Base-by-base conservation (phyloP, 2,113 vertebrate species). In the Indicator maculatus region DNA sequence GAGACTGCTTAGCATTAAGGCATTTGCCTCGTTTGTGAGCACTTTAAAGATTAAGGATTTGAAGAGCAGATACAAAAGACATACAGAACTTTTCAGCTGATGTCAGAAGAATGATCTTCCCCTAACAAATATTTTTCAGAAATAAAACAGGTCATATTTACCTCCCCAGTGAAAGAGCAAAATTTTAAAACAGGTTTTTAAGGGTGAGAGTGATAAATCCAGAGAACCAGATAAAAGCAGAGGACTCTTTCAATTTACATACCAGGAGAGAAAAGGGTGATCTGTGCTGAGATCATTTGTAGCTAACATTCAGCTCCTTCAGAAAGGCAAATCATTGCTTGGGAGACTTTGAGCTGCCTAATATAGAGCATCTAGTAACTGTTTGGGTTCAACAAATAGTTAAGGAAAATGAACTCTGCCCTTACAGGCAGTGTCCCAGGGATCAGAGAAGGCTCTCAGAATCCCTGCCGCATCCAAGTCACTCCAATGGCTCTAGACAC, bases 41-140 rank as follows among this genome's bases (percentile, higher is more conserved):
- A 85, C 90, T 83, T 93, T 87, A 93, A 66, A 90, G 86, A 90
- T 93, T 90, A 93, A 86, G 74, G 73, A 79, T 87, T 79, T 93
- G 80, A 90, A 84, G 59, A 90, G 38, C 80, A 76, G 85, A 82
- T 84, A 39, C 47, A 86, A 91, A 93, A 89, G 36, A 26, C 53
- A 78, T n/a, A 8, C 19, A 61, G 71, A 86, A 88, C 61, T 94
- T 93, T 89, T 89, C 67, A 80, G 75, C 30, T 61, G 85, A 73
- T 84, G 36, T 77, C 75, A 88, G 81, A 84, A 84, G 81, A 84
- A 84, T 64, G 63, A 55, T 94, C 59, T 90, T 84, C 26, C 16
- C n/a, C 45, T 66, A 83, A 59, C 77, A 90, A 73, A 31, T 31
- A 58, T 19, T 41, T 87, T 75, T 83, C 38, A 56, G 50, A 75